A percentile compares a stretch with the other conserved stretches of the same genome.
Conservation (phyloP, 2,113 vertebrate genomes). For the Pseudorhombus dupliciocellatus region DNA sequence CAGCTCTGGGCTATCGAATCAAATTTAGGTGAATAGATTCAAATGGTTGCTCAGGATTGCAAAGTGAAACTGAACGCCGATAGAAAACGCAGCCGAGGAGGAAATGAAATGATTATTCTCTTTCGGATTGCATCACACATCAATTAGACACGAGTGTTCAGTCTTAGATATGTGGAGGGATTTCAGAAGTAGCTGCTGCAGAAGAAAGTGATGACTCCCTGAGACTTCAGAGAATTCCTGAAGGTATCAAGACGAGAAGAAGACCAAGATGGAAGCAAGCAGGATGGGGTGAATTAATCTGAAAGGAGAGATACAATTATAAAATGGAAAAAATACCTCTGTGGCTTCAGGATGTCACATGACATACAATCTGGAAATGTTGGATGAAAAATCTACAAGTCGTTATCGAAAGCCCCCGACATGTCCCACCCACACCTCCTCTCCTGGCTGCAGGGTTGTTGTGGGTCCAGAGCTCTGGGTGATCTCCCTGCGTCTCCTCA, state of each 20-base stretch:
- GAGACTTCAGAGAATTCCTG: too few species aligned
- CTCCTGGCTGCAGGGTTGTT: not conserved
- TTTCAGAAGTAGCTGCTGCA: too few species aligned
- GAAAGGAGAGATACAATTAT: too few species aligned
- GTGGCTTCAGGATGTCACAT: too few species aligned
- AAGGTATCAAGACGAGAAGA: too few species aligned
- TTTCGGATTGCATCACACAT: not conserved
- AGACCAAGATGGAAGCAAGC: too few species aligned
- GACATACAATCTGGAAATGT: too few species aligned
- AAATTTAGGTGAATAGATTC: slow-evolving; percentile 1
- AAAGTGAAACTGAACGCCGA: not conserved
- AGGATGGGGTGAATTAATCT: too few species aligned
- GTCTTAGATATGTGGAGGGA: not conserved
- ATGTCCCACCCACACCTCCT: not conserved
- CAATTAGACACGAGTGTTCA: not conserved
- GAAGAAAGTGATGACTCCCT: too few species aligned
- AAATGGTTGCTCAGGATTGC: not conserved
- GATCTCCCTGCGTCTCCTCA: not conserved
- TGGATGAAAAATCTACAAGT: not conserved
- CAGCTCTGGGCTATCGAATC: not conserved
- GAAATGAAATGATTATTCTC: not conserved
- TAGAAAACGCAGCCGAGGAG: not conserved
- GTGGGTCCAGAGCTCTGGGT: slow-evolving; percentile 4
- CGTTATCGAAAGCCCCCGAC: not conserved
- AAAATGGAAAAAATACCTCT: too few species aligned